A percentile compares a stretch with the other conserved stretches of the same genome.
Conservation (phyloP, 2,113 vertebrate genomes). For the Myotis davidii region DNA sequence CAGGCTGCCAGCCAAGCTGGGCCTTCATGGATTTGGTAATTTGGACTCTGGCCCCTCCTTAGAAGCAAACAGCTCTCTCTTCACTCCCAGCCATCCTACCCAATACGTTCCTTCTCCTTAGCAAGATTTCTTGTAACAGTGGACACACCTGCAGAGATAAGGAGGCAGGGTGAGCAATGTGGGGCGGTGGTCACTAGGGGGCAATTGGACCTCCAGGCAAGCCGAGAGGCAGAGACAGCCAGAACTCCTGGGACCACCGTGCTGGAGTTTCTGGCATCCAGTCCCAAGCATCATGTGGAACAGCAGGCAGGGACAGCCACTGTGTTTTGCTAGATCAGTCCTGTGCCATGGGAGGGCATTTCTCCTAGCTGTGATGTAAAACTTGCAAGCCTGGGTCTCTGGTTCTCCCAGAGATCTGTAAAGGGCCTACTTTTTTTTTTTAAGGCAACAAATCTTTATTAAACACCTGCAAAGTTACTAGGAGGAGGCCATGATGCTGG, state of each 20-base stretch:
- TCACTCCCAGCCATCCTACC: not conserved
- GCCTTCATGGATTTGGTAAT: not conserved
- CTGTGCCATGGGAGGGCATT: not conserved
- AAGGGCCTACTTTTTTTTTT: not conserved
- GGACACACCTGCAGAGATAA: not conserved
- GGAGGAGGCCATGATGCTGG: slow-evolving; percentile 94
- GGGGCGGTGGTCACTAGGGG: not conserved
- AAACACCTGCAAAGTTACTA: slow-evolving; percentile 83
- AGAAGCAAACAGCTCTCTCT: not conserved
- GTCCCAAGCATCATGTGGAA: not conserved
- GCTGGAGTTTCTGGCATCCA: not conserved
- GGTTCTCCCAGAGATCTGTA: not conserved
- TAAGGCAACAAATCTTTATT: slow-evolving; percentile 68
- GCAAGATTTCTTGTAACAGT: not conserved
- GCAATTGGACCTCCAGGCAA: not conserved
- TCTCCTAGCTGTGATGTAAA: not conserved
- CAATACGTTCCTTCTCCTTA: not conserved
- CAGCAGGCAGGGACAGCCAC: not conserved
- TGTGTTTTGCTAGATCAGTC: not conserved
- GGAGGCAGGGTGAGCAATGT: not conserved
- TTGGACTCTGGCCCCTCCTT: not conserved
- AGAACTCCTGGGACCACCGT: not conserved
- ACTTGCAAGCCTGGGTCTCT: not conserved
- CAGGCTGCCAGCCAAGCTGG: not conserved
- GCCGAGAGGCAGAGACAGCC: not conserved